Conservation (phyloP, 2,888 invertebrate genomes). For the Eupithecia subumbrata region DNA sequence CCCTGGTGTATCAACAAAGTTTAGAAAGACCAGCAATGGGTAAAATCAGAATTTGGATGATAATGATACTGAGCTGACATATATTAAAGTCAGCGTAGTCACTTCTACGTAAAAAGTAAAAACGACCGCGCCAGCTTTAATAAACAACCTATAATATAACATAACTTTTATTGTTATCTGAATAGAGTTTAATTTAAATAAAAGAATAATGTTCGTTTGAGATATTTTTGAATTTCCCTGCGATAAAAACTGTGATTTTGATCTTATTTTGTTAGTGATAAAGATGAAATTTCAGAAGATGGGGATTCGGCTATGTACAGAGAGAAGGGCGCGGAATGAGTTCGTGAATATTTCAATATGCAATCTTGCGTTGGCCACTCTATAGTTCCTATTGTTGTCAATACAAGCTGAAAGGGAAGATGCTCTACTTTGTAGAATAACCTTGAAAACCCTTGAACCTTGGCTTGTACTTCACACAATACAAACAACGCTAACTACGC, state of each 20-base stretch:
- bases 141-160: not conserved
- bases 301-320: constrained; percentile 67
- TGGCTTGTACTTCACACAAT: not conserved
- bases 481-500: not conserved
- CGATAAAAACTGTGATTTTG: not conserved
- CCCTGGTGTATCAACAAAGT: too few species aligned
- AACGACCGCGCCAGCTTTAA: not conserved
- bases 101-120: not conserved
- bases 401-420: constrained; percentile 43
- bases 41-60: too few species aligned
- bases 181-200: constrained; percentile 48
- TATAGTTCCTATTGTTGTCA: constrained; percentile 77
- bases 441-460: too few species aligned
- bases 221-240: not conserved
- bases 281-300: constrained; percentile 37
- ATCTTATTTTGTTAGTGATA: not conserved
- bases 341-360: constrained; percentile 81
- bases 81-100: too few species aligned
- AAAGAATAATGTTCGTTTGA: constrained; percentile 17
- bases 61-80: too few species aligned
- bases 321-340: constrained; percentile 78
- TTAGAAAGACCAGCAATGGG: too few species aligned
- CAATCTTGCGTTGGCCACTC: constrained; percentile 76
- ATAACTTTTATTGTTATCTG: constrained; percentile 46
- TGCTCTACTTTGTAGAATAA: constrained; percentile 59